Evolutionary conservation across 1,140 invertebrate species (phyloP).

Genomic region (Brachionus asplanchnoidis): DNA sequence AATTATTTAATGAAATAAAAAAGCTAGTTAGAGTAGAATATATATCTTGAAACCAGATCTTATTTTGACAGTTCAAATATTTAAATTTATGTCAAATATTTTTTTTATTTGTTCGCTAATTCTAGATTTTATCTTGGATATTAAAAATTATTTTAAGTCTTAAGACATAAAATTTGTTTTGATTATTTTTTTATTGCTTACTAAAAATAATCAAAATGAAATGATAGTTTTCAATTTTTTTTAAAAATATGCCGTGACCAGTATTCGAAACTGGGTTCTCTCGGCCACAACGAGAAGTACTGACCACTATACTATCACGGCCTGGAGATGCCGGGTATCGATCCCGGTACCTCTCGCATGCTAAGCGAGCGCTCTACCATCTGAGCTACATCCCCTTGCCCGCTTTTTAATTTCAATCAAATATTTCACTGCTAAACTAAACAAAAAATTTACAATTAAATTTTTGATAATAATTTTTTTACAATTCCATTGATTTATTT

Average conservation of each 20-base stretch:
- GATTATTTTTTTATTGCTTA: too few species aligned
- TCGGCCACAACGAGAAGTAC: constrained; percentile 84
- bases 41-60: too few species aligned
- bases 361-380: constrained; percentile 37
- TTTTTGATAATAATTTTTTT: neutral
- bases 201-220: too few species aligned
- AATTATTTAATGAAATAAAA: too few species aligned
- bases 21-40: too few species aligned
- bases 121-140: too few species aligned
- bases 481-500: neutral
- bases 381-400: constrained; percentile 44
- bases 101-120: too few species aligned
- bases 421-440: neutral
- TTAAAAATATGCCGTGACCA: constrained; percentile 73
- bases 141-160: too few species aligned
- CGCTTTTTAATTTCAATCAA: neutral
- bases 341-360: constrained; percentile 37
- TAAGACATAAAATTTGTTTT: too few species aligned
- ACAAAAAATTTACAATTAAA: neutral
- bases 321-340: constrained; percentile 47
- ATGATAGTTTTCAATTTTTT: too few species aligned
- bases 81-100: too few species aligned
- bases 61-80: too few species aligned
- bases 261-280: constrained; percentile 87
- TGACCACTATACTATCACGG: constrained; percentile 86